Percentiles rank a stretch among this genome's conserved stretches.
Evolutionary conservation across 2,888 invertebrate genomes (phyloP).

Genomic region (Agrochola macilenta): DNA sequence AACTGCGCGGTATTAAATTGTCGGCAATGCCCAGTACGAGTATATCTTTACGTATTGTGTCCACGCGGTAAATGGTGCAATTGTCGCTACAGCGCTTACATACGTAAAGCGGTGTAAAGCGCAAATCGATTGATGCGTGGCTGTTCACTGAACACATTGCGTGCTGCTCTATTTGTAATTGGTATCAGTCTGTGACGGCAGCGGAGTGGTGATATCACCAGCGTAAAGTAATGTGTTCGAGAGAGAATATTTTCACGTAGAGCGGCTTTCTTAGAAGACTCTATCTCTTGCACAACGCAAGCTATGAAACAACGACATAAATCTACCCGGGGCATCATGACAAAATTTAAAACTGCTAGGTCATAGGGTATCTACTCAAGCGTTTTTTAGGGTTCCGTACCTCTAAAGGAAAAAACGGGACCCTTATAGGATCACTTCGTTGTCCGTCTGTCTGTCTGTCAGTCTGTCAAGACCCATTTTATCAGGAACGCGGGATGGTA

Average conservation of each 20-base stretch:
- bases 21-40: conserved; percentile 37
- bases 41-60: conserved; percentile 61
- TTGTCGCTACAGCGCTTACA: conserved; percentile 57
- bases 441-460: no score
- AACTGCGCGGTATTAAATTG: conserved; percentile 41
- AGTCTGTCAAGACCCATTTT: no score
- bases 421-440: no score
- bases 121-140: conserved; percentile 8
- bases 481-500: no score
- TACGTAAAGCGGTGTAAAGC: conserved; percentile 42
- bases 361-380: background rate
- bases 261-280: background rate
- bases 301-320: background rate
- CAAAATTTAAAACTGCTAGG: background rate
- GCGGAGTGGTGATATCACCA: conserved; percentile 41
- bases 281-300: background rate
- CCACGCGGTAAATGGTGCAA: conserved; percentile 69
- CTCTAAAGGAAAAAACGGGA: no score
- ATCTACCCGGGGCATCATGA: background rate
- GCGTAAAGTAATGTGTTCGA: background rate
- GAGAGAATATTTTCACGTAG: background rate
- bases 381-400: background rate
- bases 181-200: conserved; percentile 33
- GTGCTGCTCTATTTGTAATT: conserved; percentile 57
- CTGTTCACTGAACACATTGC: conserved; percentile 42